Base-by-base conservation (phyloP, 2,113 vertebrate genomes). In the Cranoglanis bouderius region DNA sequence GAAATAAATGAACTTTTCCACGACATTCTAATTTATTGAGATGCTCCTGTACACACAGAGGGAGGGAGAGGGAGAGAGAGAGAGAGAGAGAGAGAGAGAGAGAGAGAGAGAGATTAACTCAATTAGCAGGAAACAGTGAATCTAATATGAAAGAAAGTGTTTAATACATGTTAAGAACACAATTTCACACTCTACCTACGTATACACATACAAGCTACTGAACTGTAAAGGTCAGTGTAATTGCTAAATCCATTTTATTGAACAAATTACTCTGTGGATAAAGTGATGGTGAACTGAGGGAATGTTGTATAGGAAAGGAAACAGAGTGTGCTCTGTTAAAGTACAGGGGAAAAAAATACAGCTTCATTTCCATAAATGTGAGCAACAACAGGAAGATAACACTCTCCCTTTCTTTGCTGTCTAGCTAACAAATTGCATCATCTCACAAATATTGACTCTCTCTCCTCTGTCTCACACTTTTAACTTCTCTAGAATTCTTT, bases 281-380 rank as follows among this genome's bases (percentile, higher is more conserved):
- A 53, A 19, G 16, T 81, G n/a, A 81, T 35, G 29, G 49, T 35
- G 55, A 82, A 57, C 32, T 86, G 35, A 55, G 53, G 26, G 51
- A 75, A 51, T 6, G 78, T 67, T 19, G 19, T 24, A n/a, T 1
- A 29, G 14, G 40, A 61, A 70, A 35, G 40, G 74, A 46, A 84
- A 84, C 82, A 49, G 70, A 63, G 26, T 1, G 9, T 18, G 16
- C 32, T 55, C 40, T 82, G 88, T 85, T 80, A 83, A n/a, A 85
- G 59, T 55, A 61, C 51, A 24, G 51, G n/a, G n/a, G 70, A 35
- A 85, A 88, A 82, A 67, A 84, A 75, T 46, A 35, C 24, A 85
- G 65, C 82, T 43, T 88, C 19, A 90, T 91, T 91, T 89, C 13
- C 90, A 89, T 89, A 90, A 81, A 84, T 40, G 21, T 6, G 53